Base-by-base conservation (phyloP, 2,888 invertebrate species). In the Horisme vitalbata region DNA sequence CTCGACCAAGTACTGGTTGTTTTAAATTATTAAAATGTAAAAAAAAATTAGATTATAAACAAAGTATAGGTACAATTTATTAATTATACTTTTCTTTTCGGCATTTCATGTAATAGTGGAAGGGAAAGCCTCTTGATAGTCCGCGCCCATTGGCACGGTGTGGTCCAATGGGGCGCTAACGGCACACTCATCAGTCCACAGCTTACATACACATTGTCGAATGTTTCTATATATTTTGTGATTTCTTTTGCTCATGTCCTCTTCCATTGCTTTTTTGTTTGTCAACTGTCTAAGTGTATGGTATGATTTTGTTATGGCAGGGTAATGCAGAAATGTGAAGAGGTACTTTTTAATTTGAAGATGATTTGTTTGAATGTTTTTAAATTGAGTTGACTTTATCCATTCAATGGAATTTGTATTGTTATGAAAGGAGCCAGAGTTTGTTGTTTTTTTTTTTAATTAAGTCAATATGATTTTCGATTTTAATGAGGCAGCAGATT, bases 11-110 rank as follows among this genome's bases (percentile, higher is more conserved):
- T 83, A 84, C 84, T 89, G 88, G 89, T 89, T 88, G 88, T 88
- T 87, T 89, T 89, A 89, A 89, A 89, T 89, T 89, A 89, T 89
- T 89, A 89, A 89, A 88, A 89, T 87, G 86, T 88, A 88, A 89
- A 89, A 89, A 80, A 89, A 89, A 88, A 87, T 83, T 88, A 88
- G 89, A 79, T 74, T 88, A 86, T 88, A 88, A 86, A 87, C 83
- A 85, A 88, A 87, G 79, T 87, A 87, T 88, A 88, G 88, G 89
- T 89, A 89, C 89, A 89, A 89, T 88, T 88, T 89, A 88, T 88
- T 76, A 86, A 87, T 84, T 85, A 84, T 89, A 87, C 86, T 88
- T 87, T 88, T 87, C 83, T 79, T 84, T 87, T 85, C 81, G 87
- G 83, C 84, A 84, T 87, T 84, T 83, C 75, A 78, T 79, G 75